phyloP scores from a whole-genome alignment of 1,140 invertebrate species.

The Caligus rogercresseyi region DNA sequence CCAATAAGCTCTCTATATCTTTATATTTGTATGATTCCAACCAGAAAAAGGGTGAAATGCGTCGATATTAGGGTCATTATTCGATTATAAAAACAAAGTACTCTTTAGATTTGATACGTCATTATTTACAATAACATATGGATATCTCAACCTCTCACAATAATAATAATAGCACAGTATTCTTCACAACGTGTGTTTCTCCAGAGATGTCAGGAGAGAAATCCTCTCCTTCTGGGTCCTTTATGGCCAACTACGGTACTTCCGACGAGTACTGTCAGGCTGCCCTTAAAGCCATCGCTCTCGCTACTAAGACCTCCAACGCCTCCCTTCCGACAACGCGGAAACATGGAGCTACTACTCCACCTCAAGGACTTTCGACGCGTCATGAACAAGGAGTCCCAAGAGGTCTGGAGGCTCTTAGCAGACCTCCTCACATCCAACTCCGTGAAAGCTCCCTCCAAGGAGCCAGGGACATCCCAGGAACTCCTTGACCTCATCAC shows the following conservation, averaged over 20 bases:
- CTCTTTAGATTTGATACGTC: too few species aligned
- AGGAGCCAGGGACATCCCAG: slow-evolving; percentile 26
- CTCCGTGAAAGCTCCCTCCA: slow-evolving; percentile 22
- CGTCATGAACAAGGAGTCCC: slow-evolving; percentile 28
- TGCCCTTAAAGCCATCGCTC: slow-evolving; percentile 26
- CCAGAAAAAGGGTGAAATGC: too few species aligned
- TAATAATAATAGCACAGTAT: too few species aligned
- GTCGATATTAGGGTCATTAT: too few species aligned
- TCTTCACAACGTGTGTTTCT: too few species aligned
- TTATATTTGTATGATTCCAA: too few species aligned
- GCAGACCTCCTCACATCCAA: neutral
- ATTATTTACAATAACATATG: too few species aligned
- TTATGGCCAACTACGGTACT: neutral
- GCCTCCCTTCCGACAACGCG: slow-evolving; percentile 28
- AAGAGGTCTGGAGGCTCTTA: slow-evolving; percentile 20
- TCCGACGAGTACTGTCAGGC: slow-evolving; percentile 24
- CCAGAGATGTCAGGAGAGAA: neutral
- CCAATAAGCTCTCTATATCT: too few species aligned
- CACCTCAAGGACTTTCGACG: slow-evolving; percentile 28
- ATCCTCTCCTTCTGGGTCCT: neutral
- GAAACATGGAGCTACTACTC: slow-evolving; percentile 32
- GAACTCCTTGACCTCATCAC: slow-evolving; percentile 32
- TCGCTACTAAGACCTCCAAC: slow-evolving; percentile 29
- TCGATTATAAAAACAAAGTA: too few species aligned
- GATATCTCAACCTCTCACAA: too few species aligned